Conservation (phyloP, 2,888 invertebrate genomes). For the Oxycera nigricornis region DNA sequence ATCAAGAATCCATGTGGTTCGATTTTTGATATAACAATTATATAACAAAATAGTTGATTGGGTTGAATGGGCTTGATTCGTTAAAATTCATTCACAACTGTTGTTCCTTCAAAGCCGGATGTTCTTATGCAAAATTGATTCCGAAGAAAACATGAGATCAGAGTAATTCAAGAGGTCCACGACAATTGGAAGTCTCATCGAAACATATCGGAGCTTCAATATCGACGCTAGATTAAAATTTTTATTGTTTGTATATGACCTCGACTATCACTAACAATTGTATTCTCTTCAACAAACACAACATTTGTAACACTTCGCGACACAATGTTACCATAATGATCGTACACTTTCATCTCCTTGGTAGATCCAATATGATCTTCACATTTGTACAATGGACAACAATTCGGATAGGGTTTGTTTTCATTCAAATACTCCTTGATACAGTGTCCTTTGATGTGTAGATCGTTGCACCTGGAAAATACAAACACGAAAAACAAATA, state of each 20-base stretch:
- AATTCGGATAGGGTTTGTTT: slow-evolving; percentile 55
- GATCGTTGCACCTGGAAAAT: slow-evolving; percentile 54
- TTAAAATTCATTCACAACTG: too few species aligned
- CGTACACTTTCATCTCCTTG: slow-evolving; percentile 53
- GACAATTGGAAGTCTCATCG: too few species aligned
- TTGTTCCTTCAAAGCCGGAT: too few species aligned
- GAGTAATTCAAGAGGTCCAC: too few species aligned
- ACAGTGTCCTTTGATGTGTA: slow-evolving; percentile 54
- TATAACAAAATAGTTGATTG: too few species aligned
- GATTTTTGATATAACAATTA: too few species aligned
- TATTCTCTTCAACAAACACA: slow-evolving; percentile 43
- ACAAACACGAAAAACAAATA: not conserved
- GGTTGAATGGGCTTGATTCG: too few species aligned
- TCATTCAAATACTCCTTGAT: slow-evolving; percentile 51
- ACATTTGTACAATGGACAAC: slow-evolving; percentile 58
- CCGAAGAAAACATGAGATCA: too few species aligned
- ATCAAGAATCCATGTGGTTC: too few species aligned
- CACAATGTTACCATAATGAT: slow-evolving; percentile 56
- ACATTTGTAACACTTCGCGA: slow-evolving; percentile 54
- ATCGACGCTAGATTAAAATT: not conserved
- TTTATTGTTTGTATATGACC: not conserved
- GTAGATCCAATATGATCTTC: slow-evolving; percentile 50
- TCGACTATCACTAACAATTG: not conserved
- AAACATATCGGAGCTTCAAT: too few species aligned
- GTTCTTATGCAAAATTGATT: too few species aligned